Evolutionary conservation across 2,888 invertebrate genomes (phyloP).

Genomic region (Drosophila rellima): DNA sequence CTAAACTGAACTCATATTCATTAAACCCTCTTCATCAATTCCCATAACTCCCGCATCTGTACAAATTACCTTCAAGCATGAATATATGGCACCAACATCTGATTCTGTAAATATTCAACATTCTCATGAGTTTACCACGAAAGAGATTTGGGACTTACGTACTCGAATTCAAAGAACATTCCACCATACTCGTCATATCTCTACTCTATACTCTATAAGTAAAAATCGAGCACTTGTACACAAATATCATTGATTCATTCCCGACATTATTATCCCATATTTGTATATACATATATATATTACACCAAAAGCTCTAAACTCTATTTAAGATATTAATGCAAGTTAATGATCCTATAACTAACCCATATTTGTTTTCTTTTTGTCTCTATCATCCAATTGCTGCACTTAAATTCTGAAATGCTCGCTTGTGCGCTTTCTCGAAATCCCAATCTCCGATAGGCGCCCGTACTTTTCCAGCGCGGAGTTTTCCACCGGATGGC

Average conservation of each 20-base stretch:
- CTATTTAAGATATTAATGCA: neutral
- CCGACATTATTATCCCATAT: neutral
- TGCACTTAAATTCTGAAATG: constrained; percentile 10
- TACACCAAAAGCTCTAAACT: neutral
- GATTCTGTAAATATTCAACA: constrained; percentile 21
- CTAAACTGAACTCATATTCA: constrained; percentile 7
- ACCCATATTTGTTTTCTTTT: constrained; percentile 41
- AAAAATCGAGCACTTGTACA: neutral
- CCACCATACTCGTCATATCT: neutral
- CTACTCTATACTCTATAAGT: no score
- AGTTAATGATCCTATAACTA: constrained; percentile 32
- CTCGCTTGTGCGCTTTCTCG: constrained; percentile 20
- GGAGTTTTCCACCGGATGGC: constrained; percentile 96
- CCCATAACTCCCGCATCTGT: constrained; percentile 47
- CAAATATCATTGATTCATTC: neutral
- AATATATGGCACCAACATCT: constrained; percentile 46
- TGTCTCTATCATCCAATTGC: constrained; percentile 44
- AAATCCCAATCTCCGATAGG: constrained; percentile 86
- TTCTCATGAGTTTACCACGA: constrained; percentile 11
- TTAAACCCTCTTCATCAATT: neutral
- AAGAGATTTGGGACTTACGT: neutral
- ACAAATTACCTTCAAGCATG: constrained; percentile 60
- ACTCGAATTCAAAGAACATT: neutral
- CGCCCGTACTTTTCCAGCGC: constrained; percentile 94
- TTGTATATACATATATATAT: constrained; percentile 5